Base-by-base conservation (phyloP, 1,140 invertebrate genomes). In the Micrasema minimum region DNA sequence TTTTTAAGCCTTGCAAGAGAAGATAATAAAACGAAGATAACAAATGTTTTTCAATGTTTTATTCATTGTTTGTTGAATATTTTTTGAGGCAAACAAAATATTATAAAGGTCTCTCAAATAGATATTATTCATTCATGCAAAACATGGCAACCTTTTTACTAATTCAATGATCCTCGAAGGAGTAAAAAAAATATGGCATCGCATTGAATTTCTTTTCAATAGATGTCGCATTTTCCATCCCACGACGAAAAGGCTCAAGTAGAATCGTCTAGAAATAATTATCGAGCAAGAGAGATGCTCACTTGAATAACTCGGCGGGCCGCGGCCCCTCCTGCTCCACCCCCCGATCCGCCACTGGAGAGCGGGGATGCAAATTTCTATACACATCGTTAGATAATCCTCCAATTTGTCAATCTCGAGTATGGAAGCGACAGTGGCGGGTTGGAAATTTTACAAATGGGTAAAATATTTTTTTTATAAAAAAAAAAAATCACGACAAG, bases 351-450 rank as follows among this genome's bases (percentile, higher is more conserved):
- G 41, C 41, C 59, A 45, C 59, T 64, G 59, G 57, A 61, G 38
- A 20, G 35, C 20, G 57, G 64, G 64, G 71, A 72, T 75, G 70
- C 70, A 72, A 72, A 75, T 75, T 75, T 75, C 71, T 75, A 75
- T 75, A 75, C 74, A 72, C 74, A 57, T 75, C 71, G 74, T 75
- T 75, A 75, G 74, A 75, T 75, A 75, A 75, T 75, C 74, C 74
- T 72, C 74, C 74, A 75, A 75, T 75, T 75, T 75, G 74, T 75
- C 74, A 75, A 75, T 75, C 74, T 75, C 70, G 62, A 72, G 71
- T 72, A 67, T 35, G 53, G 64, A 11, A 37, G 12, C 14, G 11
- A 31, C 69, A 69, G 64, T 62, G 41, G 18, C 69, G 57, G 11
- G 12, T 7, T n/a, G n/a, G n/a, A n/a, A n/a, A n/a, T n/a, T n/a